phyloP scores from a whole-genome alignment of 2,113 vertebrate species.

The Emberiza fucata region DNA sequence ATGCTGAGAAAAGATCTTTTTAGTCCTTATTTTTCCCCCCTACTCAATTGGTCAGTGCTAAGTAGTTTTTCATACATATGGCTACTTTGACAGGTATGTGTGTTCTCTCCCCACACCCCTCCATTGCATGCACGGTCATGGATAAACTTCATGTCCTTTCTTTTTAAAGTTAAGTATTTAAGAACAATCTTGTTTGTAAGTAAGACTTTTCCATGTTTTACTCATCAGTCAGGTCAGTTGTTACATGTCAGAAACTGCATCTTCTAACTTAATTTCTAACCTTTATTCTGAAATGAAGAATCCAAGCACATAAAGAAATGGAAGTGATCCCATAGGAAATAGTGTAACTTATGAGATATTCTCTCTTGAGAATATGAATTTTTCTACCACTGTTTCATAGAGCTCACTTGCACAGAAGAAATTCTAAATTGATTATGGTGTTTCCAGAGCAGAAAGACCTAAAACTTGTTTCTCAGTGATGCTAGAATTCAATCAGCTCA shows the following conservation, averaged over 20 bases:
- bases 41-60: background rate
- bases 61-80: background rate
- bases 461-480: background rate
- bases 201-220: background rate
- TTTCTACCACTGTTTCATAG: background rate
- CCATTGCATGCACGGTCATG: background rate
- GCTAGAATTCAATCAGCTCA: background rate
- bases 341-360: background rate
- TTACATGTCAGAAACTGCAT: background rate
- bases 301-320: background rate
- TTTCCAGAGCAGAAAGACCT: background rate
- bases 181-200: background rate
- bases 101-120: background rate
- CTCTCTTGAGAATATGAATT: background rate
- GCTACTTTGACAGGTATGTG: background rate
- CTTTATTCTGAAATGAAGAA: background rate
- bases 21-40: background rate
- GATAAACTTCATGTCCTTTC: background rate
- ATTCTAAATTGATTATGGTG: background rate
- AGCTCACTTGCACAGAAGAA: background rate
- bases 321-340: background rate
- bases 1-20: background rate
- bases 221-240: background rate
- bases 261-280: background rate
- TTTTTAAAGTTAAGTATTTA: background rate